Percentiles rank a stretch among this genome's conserved stretches.
phyloP scores from a whole-genome alignment of 53 echinoderm and acorn worm genomes.

The Astropecten irregularis region DNA sequence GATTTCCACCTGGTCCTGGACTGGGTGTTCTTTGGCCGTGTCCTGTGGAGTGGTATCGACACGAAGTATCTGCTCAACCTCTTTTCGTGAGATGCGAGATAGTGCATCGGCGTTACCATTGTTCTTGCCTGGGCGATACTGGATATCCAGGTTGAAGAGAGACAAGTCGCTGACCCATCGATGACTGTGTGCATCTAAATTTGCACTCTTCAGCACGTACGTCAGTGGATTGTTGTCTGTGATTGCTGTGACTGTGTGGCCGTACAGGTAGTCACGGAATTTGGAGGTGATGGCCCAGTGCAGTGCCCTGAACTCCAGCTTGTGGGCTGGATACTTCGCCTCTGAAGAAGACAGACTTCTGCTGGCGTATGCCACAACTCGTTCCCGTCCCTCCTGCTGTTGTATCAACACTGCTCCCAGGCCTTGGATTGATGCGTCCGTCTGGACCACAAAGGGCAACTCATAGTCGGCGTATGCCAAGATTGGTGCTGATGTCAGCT shows the following conservation, averaged over 20 bases:
- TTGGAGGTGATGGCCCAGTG: slow-evolving; percentile 30
- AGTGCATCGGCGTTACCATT: neutral
- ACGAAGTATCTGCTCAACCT: neutral
- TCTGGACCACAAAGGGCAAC: slow-evolving; percentile 33
- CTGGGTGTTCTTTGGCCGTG: neutral
- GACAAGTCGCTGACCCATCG: slow-evolving; percentile 39
- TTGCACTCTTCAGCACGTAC: slow-evolving; percentile 11
- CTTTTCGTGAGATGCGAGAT: neutral
- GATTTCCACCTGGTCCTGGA: neutral
- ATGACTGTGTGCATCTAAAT: slow-evolving; percentile 47
- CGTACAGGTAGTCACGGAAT: slow-evolving; percentile 29
- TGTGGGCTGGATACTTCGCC: slow-evolving; percentile 12
- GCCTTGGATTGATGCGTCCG: slow-evolving; percentile 49
- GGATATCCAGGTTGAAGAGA: neutral
- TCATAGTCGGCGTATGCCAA: slow-evolving; percentile 49
- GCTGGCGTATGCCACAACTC: slow-evolving; percentile 59
- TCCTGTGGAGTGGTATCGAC: neutral
- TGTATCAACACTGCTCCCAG: slow-evolving; percentile 53
- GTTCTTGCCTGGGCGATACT: slow-evolving; percentile 11
- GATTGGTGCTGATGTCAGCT: slow-evolving; percentile 34
- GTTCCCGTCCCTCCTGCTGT: neutral
- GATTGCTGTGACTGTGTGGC: neutral
- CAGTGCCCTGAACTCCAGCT: neutral
- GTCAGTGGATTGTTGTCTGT: slow-evolving; percentile 46
- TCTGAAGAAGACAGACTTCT: slow-evolving; percentile 22